A percentile compares a stretch with the other conserved stretches of the same genome.
Conservation (phyloP, 2,888 invertebrate species). For the Parnassius glacialis region DNA sequence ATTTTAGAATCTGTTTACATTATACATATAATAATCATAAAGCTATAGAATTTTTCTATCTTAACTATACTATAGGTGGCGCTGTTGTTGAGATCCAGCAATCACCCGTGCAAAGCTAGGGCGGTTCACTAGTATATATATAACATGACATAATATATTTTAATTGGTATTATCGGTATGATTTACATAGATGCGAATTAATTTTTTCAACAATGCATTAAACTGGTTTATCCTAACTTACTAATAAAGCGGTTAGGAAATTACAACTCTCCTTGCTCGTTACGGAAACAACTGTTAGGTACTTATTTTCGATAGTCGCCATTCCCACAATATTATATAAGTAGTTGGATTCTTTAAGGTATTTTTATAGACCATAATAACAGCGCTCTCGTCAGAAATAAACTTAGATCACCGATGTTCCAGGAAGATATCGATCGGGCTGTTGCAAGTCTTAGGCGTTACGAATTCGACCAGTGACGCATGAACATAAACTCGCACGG, state of each 20-base stretch:
- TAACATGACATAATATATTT: too few species aligned
- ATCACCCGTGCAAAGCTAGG: too few species aligned
- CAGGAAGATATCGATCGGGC: conserved; percentile 24
- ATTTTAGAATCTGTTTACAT: too few species aligned
- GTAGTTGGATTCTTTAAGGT: background rate
- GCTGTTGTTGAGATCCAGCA: too few species aligned
- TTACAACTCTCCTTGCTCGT: conserved; percentile 8
- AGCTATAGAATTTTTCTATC: too few species aligned
- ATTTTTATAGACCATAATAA: conserved; percentile 20
- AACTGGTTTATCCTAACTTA: conserved; percentile 15
- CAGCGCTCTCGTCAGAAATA: conserved; percentile 16
- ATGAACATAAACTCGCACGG: conserved; percentile 25
- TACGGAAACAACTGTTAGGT: conserved; percentile 1
- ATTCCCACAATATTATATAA: conserved; percentile 6
- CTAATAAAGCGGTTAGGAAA: conserved; percentile 15
- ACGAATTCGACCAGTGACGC: conserved; percentile 27
- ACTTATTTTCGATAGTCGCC: conserved; percentile 11
- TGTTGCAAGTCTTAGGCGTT: conserved; percentile 25
- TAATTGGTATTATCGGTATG: too few species aligned
- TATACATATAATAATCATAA: too few species aligned
- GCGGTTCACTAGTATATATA: too few species aligned
- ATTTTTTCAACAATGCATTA: conserved; percentile 9
- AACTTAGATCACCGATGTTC: conserved; percentile 26
- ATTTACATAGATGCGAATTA: too few species aligned
- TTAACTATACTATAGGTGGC: too few species aligned